Evolutionary conservation across 2,113 vertebrate genomes (phyloP), one percentile per base, ranked within the genome.

Genomic region (Odocoileus virginianus): DNA sequence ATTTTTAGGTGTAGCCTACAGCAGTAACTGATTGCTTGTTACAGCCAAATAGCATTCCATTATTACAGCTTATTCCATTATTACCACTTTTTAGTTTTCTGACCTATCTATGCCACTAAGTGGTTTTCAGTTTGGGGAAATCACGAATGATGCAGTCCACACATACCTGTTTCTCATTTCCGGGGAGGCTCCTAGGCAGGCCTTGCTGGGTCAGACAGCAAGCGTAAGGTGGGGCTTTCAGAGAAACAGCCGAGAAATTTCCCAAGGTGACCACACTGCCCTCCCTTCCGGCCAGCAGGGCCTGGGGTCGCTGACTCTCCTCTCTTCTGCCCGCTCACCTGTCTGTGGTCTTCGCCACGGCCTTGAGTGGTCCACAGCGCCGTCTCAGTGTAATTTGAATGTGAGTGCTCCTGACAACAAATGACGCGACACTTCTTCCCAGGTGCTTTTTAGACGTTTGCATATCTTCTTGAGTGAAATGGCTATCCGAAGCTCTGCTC

Each of bases 391-490:
- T 27, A 8, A 74, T 25, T 7, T 43, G 14, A 74, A 43, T 7
- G 12, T 43, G 23, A 21, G 3, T 43, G 21, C 14, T 25, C 40
- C 71, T 25, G 36, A 23, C 36, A 14, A 74, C 71, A 40, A 43
- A 43, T 25, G 21, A 43, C 12, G 10, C 7, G 25, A 43, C 14
- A 43, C 12, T 25, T 43, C 28, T 61, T 30, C 71, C 25, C 71
- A 43, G 21, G 71, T 6, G 6, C 36, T 40, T 27, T 43, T 27
- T 25, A 74, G 11, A 36, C 0, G 0, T 27, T 7, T 43, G 36
- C 12, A 3, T 43, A 74, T 43, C 43, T 74, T 27, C 36, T 27
- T 74, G 71, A 25, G 71, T 43, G 71, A 43, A 27, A 74, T 14
- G 36, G 21, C 36, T 43, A 2, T 3, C 43, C 36, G 27, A 13